A percentile compares a stretch with the other conserved stretches of the same genome.
phyloP scores from a whole-genome alignment of 2,888 invertebrate genomes.

The Andrena chrysosceles region DNA sequence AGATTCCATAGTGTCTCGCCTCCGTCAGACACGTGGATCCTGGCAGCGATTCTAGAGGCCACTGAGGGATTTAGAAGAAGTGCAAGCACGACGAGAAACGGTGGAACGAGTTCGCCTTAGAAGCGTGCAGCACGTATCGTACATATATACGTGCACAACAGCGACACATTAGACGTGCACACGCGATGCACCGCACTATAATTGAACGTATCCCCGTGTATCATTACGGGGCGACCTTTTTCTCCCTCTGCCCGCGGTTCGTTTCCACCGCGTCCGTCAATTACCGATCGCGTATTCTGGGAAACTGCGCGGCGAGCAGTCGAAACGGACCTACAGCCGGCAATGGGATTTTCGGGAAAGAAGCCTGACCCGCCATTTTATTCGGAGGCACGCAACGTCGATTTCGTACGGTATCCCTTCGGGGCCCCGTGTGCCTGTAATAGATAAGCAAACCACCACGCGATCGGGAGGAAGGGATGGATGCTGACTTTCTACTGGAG shows the following conservation, averaged over 20 bases:
- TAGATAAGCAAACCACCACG: constrained; percentile 57
- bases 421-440: constrained; percentile 11
- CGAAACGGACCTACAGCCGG: constrained; percentile 39
- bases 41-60: no score
- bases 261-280: constrained; percentile 64
- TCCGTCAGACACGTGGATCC: no score
- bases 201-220: constrained; percentile 77
- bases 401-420: constrained; percentile 63
- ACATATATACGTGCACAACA: constrained; percentile 49
- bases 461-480: neutral
- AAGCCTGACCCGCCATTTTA: constrained; percentile 36
- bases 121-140: constrained; percentile 22
- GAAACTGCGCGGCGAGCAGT: constrained; percentile 67
- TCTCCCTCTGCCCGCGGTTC: constrained; percentile 26
- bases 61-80: neutral
- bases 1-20: no score
- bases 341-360: constrained; percentile 67
- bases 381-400: constrained; percentile 75
- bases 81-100: neutral
- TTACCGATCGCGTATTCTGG: constrained; percentile 76
- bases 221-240: constrained; percentile 75
- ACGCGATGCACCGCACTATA: constrained; percentile 82
- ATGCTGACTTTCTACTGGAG: neutral
- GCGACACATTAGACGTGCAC: constrained; percentile 78
- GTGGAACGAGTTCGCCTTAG: neutral